A percentile compares a stretch with the other conserved stretches of the same genome.
These are phyloP conservation scores for Limenitis arthemis DNA, from an alignment of 2,888 invertebrate species.

Conservation along the genomic window DNA sequence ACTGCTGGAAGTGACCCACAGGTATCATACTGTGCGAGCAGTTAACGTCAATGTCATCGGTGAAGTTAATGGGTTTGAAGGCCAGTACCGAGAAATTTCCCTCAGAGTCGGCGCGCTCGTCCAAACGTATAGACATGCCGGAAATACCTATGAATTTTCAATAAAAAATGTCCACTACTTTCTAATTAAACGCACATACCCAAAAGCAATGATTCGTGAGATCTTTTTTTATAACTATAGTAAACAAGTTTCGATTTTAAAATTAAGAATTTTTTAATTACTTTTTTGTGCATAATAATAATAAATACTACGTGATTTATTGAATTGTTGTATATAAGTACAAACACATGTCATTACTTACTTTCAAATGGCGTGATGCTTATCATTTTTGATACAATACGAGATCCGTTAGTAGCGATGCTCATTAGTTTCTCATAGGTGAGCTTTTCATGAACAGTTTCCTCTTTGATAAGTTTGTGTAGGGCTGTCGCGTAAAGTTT, in stretches of 20 bases:
- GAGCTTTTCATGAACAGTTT: slow-evolving; percentile 51
- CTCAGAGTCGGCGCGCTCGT: slow-evolving; percentile 94
- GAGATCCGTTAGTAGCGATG: slow-evolving; percentile 87
- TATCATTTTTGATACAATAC: slow-evolving; percentile 90
- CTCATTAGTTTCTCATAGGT: slow-evolving; percentile 76
- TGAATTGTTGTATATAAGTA: not conserved
- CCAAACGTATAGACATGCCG: slow-evolving; percentile 93
- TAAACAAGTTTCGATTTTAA: too few relatives aligned
- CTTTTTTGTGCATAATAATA: not conserved
- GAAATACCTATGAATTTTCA: slow-evolving; percentile 82
- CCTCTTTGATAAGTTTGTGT: slow-evolving; percentile 77
- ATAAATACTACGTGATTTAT: not conserved
- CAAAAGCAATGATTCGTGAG: too few relatives aligned
- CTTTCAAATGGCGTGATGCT: slow-evolving; percentile 88
- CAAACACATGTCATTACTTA: slow-evolving; percentile 60
- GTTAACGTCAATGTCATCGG: slow-evolving; percentile 55
- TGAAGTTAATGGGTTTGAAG: slow-evolving; percentile 63
- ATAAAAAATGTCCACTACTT: not conserved
- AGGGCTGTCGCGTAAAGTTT: slow-evolving; percentile 91
- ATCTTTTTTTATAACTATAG: too few relatives aligned
- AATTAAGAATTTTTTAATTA: not conserved
- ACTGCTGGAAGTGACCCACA: slow-evolving; percentile 85
- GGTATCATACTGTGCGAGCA: slow-evolving; percentile 81
- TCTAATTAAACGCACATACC: not conserved
- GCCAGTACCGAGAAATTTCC: slow-evolving; percentile 97